Base-by-base conservation (phyloP, 2,888 invertebrate genomes). In the Eupithecia subfuscata region DNA sequence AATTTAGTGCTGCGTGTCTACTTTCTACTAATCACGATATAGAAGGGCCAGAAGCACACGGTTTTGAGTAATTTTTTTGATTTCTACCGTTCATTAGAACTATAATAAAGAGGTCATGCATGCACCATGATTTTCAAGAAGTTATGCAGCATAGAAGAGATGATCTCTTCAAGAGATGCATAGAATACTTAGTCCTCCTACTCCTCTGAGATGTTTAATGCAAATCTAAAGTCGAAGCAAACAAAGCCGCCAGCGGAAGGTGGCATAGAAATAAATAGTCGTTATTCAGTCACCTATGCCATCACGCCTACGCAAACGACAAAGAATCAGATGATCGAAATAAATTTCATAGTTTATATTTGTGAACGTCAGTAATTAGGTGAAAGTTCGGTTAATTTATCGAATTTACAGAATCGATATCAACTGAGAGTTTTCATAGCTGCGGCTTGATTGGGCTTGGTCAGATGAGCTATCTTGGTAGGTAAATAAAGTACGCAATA, bases 301-400 rank as follows among this genome's bases (percentile, higher is more conserved):
- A 45, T 43, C 40, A 30, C 68, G 37, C 76, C 76, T 72, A 74
- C 74, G 48, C 70, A 69, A 67, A 64, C 74, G 65, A 74, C 74
- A 72, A 74, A 74, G 69, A 75, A 68, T 63, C 63, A 43, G 71
- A 34, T 37, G 43, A 75, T 77, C 69, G 64, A 70, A 76, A 80
- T 82, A 81, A 80, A 82, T 76, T 68, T 43, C 72, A 74, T 77
- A 79, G 43, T 81, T 80, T 79, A 81, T 80, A 77, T 74, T 67
- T 74, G 69, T 71, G 76, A 75, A 74, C 71, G 79, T 76, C 79
- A 75, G 82, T 85, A 85, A 86, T 85, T 86, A 86, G 85, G 85
- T 83, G 86, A 86, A 86, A 85, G 86, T 86, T 80, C 75, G 83
- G 81, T 83, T 81, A 76, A 78, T 79, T 80, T 81, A 79, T 60